Percentiles rank a stretch among this genome's conserved stretches.
Conservation (phyloP, 2,113 vertebrate species). For the Cavia aperea region DNA sequence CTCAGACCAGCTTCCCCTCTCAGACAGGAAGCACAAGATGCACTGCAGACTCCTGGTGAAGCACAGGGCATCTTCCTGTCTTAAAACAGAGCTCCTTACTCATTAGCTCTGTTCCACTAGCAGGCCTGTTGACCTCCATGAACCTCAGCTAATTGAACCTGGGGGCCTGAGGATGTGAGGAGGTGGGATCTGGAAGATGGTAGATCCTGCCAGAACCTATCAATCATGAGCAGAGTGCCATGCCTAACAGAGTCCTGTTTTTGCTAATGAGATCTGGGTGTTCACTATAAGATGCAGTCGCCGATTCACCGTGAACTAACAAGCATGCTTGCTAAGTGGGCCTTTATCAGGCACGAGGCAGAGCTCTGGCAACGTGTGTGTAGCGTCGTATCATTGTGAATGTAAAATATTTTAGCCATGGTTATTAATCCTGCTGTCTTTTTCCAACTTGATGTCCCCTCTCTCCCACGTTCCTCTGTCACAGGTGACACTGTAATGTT, state of each 20-base stretch:
- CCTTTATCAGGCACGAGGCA: background rate
- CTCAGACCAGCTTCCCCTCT: background rate
- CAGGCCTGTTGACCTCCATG: background rate
- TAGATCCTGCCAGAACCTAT: background rate
- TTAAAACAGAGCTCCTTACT: background rate
- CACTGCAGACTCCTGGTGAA: fast-evolving
- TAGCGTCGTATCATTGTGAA: background rate
- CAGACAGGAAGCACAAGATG: background rate
- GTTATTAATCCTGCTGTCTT: background rate
- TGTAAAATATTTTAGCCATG: background rate
- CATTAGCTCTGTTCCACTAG: background rate
- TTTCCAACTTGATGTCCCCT: background rate
- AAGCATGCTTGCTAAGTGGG: no score
- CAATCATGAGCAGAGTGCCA: background rate
- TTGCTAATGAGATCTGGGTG: background rate
- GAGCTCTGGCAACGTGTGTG: background rate
- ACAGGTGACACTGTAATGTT: background rate
- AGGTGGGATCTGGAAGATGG: background rate
- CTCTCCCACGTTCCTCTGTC: background rate
- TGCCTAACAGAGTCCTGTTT: background rate
- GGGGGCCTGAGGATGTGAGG: background rate
- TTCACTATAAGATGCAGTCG: background rate
- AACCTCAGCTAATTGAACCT: background rate
- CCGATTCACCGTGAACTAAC: background rate
- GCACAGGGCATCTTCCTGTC: background rate